Base-by-base conservation (phyloP, 2,888 invertebrate genomes). In the Entomobrya proxima region DNA sequence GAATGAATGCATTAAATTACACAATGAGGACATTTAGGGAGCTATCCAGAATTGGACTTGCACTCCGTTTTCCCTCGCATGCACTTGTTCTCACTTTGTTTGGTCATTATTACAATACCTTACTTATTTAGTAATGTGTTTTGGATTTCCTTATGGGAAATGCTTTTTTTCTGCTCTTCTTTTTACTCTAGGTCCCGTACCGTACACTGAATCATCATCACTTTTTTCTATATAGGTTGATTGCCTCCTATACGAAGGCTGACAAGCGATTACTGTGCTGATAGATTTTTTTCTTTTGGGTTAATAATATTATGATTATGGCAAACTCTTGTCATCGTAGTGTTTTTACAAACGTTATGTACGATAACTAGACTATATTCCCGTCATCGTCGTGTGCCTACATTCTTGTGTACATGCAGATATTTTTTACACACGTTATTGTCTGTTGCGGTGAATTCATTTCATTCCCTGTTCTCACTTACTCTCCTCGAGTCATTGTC, bases 121-220 rank as follows among this genome's bases (percentile, higher is more conserved):
- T 76, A 87, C 87, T 55, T 85, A 83, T 87, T 80, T 85, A 80
- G 79, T 80, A 87, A 85, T 79, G 64, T 87, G 84, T 85, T 87
- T 87, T 87, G 87, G 35, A 87, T 87, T 87, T 87, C 87, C 87
- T 87, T 87, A 87, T 87, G 87, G 77, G 85, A 85, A 87, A 85
- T 74, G 67, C 77, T 30, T 78, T 55, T 61, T 64, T 40, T 76
- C 64, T 30, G 78, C 21, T 78, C 47, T 50, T 76, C 76, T 37
- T 32, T 79, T 86, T 86, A 86, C 87, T 85, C 84, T 61, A 80
- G 79, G 81, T 87, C 84, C 87, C 87, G 87, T 87, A 86, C 69
- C 77, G 72, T 64, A 78, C n/a, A n/a, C 50, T 67, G 76, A 44
- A 21, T 50, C 67, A 44, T 58, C 67, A 79, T 35, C 52, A 52